A percentile compares a stretch with the other conserved stretches of the same genome.
Evolutionary conservation across 2,113 vertebrate genomes (phyloP).

Genomic region (Ardeotis arabs): DNA sequence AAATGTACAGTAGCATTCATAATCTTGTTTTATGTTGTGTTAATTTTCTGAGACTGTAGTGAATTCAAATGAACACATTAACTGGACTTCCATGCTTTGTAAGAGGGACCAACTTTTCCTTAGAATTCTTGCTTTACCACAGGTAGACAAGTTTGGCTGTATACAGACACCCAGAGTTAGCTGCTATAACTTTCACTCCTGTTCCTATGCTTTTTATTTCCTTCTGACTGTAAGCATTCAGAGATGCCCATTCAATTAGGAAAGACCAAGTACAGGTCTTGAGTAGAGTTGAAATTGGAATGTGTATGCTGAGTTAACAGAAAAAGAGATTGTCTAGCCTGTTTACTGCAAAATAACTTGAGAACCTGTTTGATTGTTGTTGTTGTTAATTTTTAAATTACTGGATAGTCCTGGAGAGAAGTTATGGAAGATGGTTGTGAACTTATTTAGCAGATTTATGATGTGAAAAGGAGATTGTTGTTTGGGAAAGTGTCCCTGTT

Average conservation of each 20-base stretch:
- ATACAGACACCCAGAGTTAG: background rate
- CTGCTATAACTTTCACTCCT: background rate
- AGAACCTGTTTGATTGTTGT: background rate
- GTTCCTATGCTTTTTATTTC: background rate
- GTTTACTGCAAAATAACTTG: background rate
- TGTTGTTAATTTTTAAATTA: background rate
- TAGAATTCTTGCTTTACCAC: background rate
- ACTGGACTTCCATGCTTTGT: background rate
- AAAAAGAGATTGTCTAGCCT: background rate
- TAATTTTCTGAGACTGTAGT: background rate
- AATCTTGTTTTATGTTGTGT: background rate
- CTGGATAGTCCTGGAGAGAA: background rate
- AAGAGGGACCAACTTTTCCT: background rate
- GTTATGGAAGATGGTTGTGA: background rate
- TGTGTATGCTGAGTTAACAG: background rate
- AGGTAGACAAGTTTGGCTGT: background rate
- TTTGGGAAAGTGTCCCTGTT: background rate
- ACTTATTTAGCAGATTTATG: background rate
- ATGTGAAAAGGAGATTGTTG: background rate
- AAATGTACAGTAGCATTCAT: background rate
- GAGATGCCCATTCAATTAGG: background rate
- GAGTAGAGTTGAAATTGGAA: background rate
- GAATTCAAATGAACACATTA: background rate
- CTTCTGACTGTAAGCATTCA: background rate
- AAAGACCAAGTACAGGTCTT: background rate